Conservation (phyloP, 1,140 invertebrate species). For the Danaus plexippus region DNA sequence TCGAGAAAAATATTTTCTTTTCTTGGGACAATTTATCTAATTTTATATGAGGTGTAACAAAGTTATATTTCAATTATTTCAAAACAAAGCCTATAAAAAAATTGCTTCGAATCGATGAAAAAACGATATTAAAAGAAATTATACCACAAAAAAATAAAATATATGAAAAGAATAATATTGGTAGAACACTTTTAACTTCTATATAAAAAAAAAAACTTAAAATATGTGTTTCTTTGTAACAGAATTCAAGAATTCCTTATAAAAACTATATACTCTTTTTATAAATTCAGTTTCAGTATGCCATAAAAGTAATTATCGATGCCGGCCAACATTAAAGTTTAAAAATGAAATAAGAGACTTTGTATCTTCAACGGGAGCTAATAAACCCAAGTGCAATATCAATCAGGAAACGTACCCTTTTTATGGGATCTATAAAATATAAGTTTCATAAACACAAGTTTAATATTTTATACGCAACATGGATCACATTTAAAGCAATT, state of each 20-base stretch:
- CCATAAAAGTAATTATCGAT: slow-evolving; percentile 17
- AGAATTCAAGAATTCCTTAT: not conserved
- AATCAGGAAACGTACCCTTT: slow-evolving; percentile 38
- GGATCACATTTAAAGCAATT: too few species aligned
- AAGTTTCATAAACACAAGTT: slow-evolving; percentile 23
- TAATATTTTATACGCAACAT: not conserved
- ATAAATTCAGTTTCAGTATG: not conserved
- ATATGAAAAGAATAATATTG: too few species aligned
- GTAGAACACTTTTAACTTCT: too few species aligned
- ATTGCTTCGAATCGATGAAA: not conserved
- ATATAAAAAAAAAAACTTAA: too few species aligned
- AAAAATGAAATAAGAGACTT: slow-evolving; percentile 25
- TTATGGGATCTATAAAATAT: slow-evolving; percentile 40
- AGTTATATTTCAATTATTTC: too few species aligned
- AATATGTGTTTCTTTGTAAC: too few species aligned
- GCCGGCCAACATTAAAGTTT: slow-evolving; percentile 10
- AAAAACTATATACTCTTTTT: slow-evolving; percentile 10
- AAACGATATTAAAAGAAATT: too few species aligned
- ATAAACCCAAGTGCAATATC: slow-evolving; percentile 45
- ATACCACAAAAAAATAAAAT: too few species aligned
- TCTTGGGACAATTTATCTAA: too few species aligned
- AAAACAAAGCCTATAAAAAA: not conserved
- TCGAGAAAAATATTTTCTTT: too few species aligned
- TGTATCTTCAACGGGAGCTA: slow-evolving; percentile 32
- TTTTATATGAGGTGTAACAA: too few species aligned